Conservation (phyloP, 2,888 invertebrate species). For the Allophyes oxyacanthae region DNA sequence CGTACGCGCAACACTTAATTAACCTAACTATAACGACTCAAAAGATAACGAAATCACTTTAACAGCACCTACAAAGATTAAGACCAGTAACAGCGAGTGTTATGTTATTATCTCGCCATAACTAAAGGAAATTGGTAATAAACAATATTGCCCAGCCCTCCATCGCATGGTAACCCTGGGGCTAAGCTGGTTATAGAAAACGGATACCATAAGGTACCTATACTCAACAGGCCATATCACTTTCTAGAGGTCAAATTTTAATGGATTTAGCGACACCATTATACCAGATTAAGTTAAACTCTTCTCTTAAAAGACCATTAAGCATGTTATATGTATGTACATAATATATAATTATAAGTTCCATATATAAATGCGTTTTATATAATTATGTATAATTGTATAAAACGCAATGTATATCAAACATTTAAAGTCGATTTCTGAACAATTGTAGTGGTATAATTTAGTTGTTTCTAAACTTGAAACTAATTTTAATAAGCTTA, state of each 20-base stretch:
- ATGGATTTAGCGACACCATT: constrained; percentile 35
- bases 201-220: constrained; percentile 22
- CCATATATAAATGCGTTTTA: too few relatives aligned
- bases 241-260: constrained; percentile 45
- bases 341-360: background rate
- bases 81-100: constrained; percentile 22
- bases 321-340: too few relatives aligned
- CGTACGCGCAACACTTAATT: too few relatives aligned
- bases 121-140: constrained; percentile 54
- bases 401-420: too few relatives aligned
- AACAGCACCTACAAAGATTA: constrained; percentile 10
- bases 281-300: constrained; percentile 1
- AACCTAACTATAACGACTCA: too few relatives aligned
- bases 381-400: too few relatives aligned
- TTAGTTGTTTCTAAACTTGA: too few relatives aligned
- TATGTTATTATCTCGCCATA: constrained; percentile 45
- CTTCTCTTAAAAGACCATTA: constrained; percentile 14
- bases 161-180: constrained; percentile 26
- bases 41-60: background rate
- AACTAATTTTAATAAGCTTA: background rate
- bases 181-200: constrained; percentile 49
- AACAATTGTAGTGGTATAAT: too few relatives aligned
- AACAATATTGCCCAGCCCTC: constrained; percentile 45
- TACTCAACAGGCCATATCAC: constrained; percentile 19
- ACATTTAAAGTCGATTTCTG: too few relatives aligned